Base-by-base conservation (phyloP, 2,888 invertebrate species). In the Drosophila anomalata region DNA sequence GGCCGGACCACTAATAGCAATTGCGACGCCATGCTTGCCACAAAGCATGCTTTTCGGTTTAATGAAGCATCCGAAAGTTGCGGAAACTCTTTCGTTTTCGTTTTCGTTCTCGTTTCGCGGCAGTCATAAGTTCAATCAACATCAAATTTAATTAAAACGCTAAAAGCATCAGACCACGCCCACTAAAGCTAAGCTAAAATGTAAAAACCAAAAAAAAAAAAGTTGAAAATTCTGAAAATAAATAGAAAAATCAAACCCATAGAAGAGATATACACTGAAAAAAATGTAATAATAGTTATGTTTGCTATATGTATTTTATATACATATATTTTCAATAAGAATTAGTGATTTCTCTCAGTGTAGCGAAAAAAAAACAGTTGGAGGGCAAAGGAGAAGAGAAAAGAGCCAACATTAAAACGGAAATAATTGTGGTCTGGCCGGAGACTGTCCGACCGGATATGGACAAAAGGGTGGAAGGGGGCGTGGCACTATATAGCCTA, bases 71-170 rank as follows among this genome's bases (percentile, higher is more conserved):
- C 53, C 60, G 69, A 55, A 51, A 62, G 39, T 52, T 51, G 51
- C 31, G 46, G 17, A 68, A 68, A 59, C 68, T 70, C 62, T 55
- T 41, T 17, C 17, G 41, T 56, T n/a, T 62, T 29, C 29, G 7
- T 26, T 26, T 26, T 26, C 26, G 29, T 29, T 55, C 17, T 17
- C 41, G 41, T 56, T n/a, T 62, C 47, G 65, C 48, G 65, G 57
- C 65, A 78, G 76, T 81, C 76, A 81, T 81, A 81, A 81, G 81
- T 79, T 84, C 79, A 86, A 84, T 78, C 76, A 84, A 68, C 79
- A 86, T 84, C 75, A 79, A 75, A 84, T 79, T 87, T 84, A 84
- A 84, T 87, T 87, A 84, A 82, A 78, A 79, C 73, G 76, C 79
- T 84, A 84, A 83, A 79, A 86, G 83, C 83, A 81, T 73, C 58